A percentile compares a stretch with the other conserved stretches of the same genome.
phyloP scores from a whole-genome alignment of 2,797 vertebrate species.

The Girardinus metallicus region DNA sequence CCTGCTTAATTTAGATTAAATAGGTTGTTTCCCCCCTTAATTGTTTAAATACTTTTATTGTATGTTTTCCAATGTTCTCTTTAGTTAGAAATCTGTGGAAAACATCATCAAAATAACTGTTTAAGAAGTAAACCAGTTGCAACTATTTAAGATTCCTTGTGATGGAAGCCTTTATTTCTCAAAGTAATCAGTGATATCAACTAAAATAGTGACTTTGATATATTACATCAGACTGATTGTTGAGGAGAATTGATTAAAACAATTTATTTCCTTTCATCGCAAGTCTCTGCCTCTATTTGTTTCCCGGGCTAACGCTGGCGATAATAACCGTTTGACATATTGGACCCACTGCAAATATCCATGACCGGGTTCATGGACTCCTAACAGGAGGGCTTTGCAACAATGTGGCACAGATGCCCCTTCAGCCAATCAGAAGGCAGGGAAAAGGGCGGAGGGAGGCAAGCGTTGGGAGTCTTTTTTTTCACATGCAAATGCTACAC shows the following conservation, averaged over 20 bases:
- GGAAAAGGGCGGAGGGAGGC: conserved; percentile 48
- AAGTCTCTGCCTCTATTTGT: conserved; percentile 71
- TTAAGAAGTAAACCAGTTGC: neutral
- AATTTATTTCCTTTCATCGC: conserved; percentile 69
- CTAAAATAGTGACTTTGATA: conserved; percentile 47
- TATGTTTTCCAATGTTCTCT: neutral
- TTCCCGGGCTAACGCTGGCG: conserved; percentile 70
- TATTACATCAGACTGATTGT: conserved; percentile 70
- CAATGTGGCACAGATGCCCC: conserved; percentile 72
- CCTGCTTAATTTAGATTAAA: neutral
- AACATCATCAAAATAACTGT: neutral
- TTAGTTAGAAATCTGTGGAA: neutral
- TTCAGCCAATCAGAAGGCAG: conserved; percentile 60
- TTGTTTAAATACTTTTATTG: neutral
- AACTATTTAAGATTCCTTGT: neutral
- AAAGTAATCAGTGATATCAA: conserved; percentile 24
- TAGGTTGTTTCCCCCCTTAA: neutral
- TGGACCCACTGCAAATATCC: conserved; percentile 71
- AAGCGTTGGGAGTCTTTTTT: conserved; percentile 65
- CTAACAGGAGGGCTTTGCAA: conserved; percentile 66
- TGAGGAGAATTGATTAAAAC: conserved; percentile 72
- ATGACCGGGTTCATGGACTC: conserved; percentile 73
- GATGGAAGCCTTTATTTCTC: conserved; percentile 12
- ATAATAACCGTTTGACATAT: conserved; percentile 81
- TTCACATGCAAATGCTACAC: conserved; percentile 86